Conservation (phyloP, 2,797 vertebrate species). For the Mormyrus proboscirostris region DNA sequence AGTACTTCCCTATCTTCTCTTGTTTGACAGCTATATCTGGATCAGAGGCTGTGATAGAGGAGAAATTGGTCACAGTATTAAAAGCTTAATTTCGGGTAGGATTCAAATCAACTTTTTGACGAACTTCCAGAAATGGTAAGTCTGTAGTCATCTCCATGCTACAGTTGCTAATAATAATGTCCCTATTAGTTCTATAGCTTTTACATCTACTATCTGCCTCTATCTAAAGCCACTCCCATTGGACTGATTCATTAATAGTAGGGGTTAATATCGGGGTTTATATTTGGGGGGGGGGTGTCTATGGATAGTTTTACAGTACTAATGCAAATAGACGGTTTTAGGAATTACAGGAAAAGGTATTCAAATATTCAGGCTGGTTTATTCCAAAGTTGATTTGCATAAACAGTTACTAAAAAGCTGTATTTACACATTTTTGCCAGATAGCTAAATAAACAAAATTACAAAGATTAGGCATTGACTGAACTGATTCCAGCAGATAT, state of each 20-base stretch:
- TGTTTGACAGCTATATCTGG: constrained; percentile 17
- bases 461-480: neutral
- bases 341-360: neutral
- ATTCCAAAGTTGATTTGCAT: neutral
- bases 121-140: constrained; percentile 7
- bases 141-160: neutral
- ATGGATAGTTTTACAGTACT: neutral
- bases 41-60: neutral
- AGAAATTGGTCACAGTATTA: neutral
- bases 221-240: constrained; percentile 1
- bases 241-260: neutral
- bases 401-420: neutral
- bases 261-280: neutral
- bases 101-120: neutral
- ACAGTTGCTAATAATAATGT: neutral
- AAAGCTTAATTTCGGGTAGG: neutral
- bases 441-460: neutral
- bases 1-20: neutral
- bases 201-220: neutral
- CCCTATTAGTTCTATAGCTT: neutral
- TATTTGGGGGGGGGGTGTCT: neutral
- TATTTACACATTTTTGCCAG: neutral
- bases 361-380: neutral
- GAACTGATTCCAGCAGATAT: neutral
- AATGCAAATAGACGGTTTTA: neutral